Base-by-base conservation (phyloP, 30 jellyfish, hydroid and myxozoan species). In the Aurelia sp. region DNA sequence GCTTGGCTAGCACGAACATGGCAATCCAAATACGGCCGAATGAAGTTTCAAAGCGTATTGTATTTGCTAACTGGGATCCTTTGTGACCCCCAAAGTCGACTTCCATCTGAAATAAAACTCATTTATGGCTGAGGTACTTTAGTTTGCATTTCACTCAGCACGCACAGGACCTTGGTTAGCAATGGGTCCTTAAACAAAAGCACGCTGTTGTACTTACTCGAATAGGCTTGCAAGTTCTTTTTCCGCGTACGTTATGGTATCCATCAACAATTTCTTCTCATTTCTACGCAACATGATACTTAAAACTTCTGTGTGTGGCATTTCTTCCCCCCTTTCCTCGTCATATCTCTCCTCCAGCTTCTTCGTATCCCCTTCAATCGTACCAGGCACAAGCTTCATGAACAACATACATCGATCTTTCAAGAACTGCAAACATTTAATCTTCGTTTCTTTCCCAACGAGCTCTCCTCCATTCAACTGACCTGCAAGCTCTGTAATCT, bases 351-450 rank as follows among this genome's bases (percentile, higher is more conserved):
- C 70, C 5, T 38, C 73, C 13, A 17, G 21, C 15, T 18, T 59
- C 27, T 64, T 27, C 0, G 67, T 62, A 8, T 22, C 75, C 55
- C 71, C 61, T 30, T 66, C 59, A 41, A 44, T 44, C 17, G 55
- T 44, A 44, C 21, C 66, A 0, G 84, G 77, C 19, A 81, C 18
- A 9, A 81, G 84, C 48, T 27, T 53, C 55, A 55, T 6, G 12
- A 63, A 58, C 67, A 81, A 17, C 44, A 21, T 16, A 38, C 91
- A 81, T 51, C 91, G n/a, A 9, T 81, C 91, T 41, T 31, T 81
- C 24, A 81, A 58, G 63, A 81, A 65, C 50, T 52, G 69, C 61
- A 66, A 30, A 2, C 77, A 63, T 24, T 67, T 81, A 17, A 27
- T 48, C 74, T 50, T 81, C 22, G 91, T 81, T 51, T 81, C 91